Evolutionary conservation across 1,140 invertebrate species (phyloP).

Genomic region (Cyrtorhinus lividipennis): DNA sequence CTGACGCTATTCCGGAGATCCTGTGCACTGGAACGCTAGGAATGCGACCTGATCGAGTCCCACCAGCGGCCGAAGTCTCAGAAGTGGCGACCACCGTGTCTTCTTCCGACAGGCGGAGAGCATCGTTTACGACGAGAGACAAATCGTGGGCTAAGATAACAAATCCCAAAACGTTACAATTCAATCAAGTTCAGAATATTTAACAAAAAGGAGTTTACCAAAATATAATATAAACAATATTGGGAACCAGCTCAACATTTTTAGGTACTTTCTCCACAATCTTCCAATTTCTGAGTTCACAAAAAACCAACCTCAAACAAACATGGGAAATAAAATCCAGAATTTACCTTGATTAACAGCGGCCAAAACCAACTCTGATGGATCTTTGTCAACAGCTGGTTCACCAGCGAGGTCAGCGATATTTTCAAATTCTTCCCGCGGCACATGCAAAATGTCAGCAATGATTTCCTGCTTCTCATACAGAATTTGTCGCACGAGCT

Average conservation of each 20-base stretch:
- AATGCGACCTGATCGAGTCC: slow-evolving; percentile 27
- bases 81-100: slow-evolving; percentile 31
- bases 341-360: slow-evolving; percentile 51
- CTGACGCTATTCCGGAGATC: slow-evolving; percentile 35
- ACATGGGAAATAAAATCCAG: slow-evolving; percentile 20
- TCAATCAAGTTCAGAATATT: too few relatives aligned
- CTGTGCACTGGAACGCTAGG: slow-evolving; percentile 38
- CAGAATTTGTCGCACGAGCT: slow-evolving; percentile 51
- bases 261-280: not conserved
- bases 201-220: too few relatives aligned
- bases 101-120: slow-evolving; percentile 36
- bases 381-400: slow-evolving; percentile 39
- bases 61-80: slow-evolving; percentile 16
- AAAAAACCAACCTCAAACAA: not conserved
- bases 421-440: slow-evolving; percentile 49
- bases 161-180: not conserved
- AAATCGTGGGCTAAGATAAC: slow-evolving; percentile 35
- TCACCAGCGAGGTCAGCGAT: slow-evolving; percentile 43
- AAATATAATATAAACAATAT: too few relatives aligned
- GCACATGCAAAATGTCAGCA: slow-evolving; percentile 59
- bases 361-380: slow-evolving; percentile 50
- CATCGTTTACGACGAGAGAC: slow-evolving; percentile 36
- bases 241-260: not conserved
- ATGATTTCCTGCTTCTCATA: slow-evolving; percentile 58
- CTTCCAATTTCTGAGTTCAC: not conserved